phyloP scores from a whole-genome alignment of 1,140 invertebrate genomes.

The Tetramorium simillimum region DNA sequence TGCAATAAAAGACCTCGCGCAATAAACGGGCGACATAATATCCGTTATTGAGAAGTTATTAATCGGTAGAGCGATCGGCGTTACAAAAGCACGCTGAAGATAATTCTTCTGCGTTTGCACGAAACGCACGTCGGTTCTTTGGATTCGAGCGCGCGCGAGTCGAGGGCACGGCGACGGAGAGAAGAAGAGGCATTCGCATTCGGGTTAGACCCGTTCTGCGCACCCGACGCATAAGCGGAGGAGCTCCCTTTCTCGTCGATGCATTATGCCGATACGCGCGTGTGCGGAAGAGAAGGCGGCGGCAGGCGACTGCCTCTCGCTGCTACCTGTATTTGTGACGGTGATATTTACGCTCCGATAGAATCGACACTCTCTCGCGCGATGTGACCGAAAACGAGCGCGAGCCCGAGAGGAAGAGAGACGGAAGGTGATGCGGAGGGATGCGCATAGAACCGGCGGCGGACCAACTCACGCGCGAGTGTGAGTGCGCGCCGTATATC shows the following conservation, averaged over 20 bases:
- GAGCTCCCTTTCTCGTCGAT: conserved; percentile 13
- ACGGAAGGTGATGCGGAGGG: conserved; percentile 9
- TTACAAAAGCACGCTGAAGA: neutral
- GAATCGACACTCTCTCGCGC: conserved; percentile 81
- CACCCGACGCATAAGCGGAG: conserved; percentile 11
- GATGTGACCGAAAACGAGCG: conserved; percentile 78
- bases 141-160: neutral
- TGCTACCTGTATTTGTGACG: conserved; percentile 75
- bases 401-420: conserved; percentile 57
- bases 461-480: conserved; percentile 73
- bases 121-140: neutral
- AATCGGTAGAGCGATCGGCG: neutral
- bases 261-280: conserved; percentile 28
- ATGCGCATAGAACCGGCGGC: conserved; percentile 60
- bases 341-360: conserved; percentile 84
- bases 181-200: neutral
- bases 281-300: conserved; percentile 24
- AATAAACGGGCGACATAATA: conserved; percentile 47
- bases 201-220: conserved; percentile 21
- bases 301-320: conserved; percentile 29
- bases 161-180: neutral
- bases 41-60: conserved; percentile 43
- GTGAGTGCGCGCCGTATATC: conserved; percentile 64
- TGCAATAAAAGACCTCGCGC: conserved; percentile 32
- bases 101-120: neutral